Evolutionary conservation across 1,140 invertebrate genomes (phyloP), one percentile per base, ranked within the genome.

Genomic region (Drosophila subpulchrella): DNA sequence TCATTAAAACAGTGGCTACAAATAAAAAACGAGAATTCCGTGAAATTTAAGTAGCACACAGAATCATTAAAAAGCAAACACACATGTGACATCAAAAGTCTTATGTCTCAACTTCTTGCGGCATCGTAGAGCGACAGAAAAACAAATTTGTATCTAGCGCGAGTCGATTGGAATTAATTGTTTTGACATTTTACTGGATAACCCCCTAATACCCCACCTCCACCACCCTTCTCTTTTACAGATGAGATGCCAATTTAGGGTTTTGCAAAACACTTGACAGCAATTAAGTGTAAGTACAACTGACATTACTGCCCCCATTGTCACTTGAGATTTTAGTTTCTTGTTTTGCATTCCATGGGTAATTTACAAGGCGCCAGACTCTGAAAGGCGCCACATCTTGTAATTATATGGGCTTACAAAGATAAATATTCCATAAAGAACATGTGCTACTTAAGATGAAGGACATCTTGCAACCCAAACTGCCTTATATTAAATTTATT

Each of bases 81-180:
- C 75, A 89, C 50, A 79, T 88, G 83, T 83, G 66, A 71, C 82
- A 75, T 78, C 62, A 56, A 81, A 80, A 68, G 44, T 39, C 27
- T 62, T 53, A 55, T 75, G 46, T 65, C 38, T 30, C 62, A 65
- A 57, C 42, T n/a, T 65, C 63, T 50, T 51, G 44, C 59, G 15
- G 63, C 58, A 63, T 13, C 10, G 8, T 15, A 24, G 10, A 17
- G 13, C n/a, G 13, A 39, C 3, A 11, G 46, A 42, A 30, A 41
- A 24, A 61, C 50, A 56, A 51, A 70, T 63, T 71, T 71, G 63
- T 70, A 71, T 78, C 59, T 71, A 54, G n/a, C 32, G 61, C 58
- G 42, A 68, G 50, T 84, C 71, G 72, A 83, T 83, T 80, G 86
- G 59, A 70, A 74, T 65, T 77, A 80, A 88, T 89, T 88, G 76